Percentiles rank a stretch among this genome's conserved stretches.
Conservation (phyloP, 2,113 vertebrate species). For the Cyrtonyx montezumae region DNA sequence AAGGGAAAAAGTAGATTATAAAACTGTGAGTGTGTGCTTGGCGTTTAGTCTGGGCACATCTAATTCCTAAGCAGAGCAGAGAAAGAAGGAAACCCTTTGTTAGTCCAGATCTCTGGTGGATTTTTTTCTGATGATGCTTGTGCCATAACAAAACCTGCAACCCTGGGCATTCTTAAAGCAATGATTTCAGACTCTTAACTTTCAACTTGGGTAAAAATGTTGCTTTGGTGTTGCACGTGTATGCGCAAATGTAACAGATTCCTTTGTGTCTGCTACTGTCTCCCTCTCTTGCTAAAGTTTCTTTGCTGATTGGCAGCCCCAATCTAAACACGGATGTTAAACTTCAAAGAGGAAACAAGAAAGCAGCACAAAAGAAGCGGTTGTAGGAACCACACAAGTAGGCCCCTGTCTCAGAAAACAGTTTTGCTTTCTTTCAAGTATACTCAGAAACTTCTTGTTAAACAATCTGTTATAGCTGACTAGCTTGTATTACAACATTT, state of each 20-base stretch:
- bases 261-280: background rate
- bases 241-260: background rate
- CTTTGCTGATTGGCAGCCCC: background rate
- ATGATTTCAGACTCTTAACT: background rate
- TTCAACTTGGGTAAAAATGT: background rate
- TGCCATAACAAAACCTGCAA: background rate
- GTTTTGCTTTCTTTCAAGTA: background rate
- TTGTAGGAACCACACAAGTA: background rate
- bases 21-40: background rate
- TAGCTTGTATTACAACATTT: background rate
- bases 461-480: background rate
- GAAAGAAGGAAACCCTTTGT: background rate
- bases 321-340: background rate
- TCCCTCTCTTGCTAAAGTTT: background rate
- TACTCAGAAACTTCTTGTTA: background rate
- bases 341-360: background rate
- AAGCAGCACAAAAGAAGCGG: background rate
- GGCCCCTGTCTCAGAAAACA: background rate
- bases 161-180: background rate
- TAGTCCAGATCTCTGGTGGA: background rate
- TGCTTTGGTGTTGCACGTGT: background rate
- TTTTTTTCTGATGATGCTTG: background rate
- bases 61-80: background rate
- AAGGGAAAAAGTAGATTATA: background rate
- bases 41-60: background rate